Base-by-base conservation (phyloP, 2,888 invertebrate species). In the Teleiodes luculella region DNA sequence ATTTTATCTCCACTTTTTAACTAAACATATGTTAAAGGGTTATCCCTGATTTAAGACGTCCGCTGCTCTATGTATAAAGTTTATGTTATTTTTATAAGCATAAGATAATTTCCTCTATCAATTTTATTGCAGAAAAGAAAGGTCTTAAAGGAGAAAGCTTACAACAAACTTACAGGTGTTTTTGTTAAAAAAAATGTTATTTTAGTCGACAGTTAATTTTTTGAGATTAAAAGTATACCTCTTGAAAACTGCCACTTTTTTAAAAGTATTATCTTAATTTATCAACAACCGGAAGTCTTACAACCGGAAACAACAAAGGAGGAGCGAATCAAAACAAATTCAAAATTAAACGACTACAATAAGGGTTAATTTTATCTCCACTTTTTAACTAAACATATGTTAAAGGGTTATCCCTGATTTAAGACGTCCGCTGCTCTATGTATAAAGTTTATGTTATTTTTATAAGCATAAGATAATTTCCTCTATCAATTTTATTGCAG, bases 31-130 rank as follows among this genome's bases (percentile, higher is more conserved):
- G 86, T 80, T 82, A 82, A 86, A 85, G 86, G 87, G 84, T 84
- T 87, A 79, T 79, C 86, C 74, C 85, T 86, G 86, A 86, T 86
- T 88, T 86, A 87, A 88, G 86, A 86, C 83, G 81, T 86, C 86
- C 86, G 82, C 67, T 76, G 14, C 7, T 41, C 20, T n/a, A 74
- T 74, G 74, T 75, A 74, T 72, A 78, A 76, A 76, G 71, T 83
- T 77, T 74, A 76, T 77, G 72, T 80, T 77, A 66, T 76, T 76
- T 72, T 78, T 75, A 74, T 83, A 76, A 63, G 79, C 83, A 83
- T 87, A 82, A 86, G 86, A 87, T 87, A 84, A 85, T 82, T 88
- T 88, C 88, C 87, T 47, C 33, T 51, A 51, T 41, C 84, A 11
- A 28, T 49, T 49, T 36, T 37, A 2, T 24, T 28, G 28, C 3